phyloP scores from a whole-genome alignment of 2,888 invertebrate species.

The Papilio protenor region DNA sequence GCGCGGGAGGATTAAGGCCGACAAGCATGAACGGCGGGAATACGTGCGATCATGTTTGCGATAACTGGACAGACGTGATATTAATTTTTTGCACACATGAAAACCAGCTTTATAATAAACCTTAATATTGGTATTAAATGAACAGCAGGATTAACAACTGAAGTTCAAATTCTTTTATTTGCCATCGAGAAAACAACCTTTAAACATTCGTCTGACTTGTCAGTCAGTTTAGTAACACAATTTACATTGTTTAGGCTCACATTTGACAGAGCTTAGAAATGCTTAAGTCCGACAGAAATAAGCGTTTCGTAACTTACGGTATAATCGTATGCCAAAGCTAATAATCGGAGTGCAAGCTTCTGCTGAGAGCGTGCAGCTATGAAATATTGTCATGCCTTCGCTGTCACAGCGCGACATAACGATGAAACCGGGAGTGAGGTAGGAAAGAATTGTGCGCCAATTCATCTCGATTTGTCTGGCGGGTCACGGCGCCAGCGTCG shows the following conservation, averaged over 20 bases:
- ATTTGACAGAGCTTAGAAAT: neutral
- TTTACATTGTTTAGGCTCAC: neutral
- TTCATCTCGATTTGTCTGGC: constrained; percentile 81
- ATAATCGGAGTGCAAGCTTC: constrained; percentile 8
- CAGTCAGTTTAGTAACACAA: neutral
- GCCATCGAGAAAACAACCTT: neutral
- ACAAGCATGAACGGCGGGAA: constrained; percentile 60
- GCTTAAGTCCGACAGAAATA: neutral
- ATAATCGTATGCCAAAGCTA: constrained; percentile 7
- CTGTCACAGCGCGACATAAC: constrained; percentile 60
- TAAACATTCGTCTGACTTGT: neutral
- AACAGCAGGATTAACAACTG: constrained; percentile 22
- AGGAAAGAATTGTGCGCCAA: constrained; percentile 70
- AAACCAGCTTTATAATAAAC: constrained; percentile 42
- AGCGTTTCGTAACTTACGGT: neutral
- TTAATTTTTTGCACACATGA: constrained; percentile 39
- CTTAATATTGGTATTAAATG: constrained; percentile 43
- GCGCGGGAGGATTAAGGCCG: constrained; percentile 63
- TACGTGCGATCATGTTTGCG: constrained; percentile 42
- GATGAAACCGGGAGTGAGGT: constrained; percentile 48
- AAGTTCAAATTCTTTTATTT: constrained; percentile 2
- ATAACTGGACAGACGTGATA: constrained; percentile 41
- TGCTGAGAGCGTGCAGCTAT: constrained; percentile 48
- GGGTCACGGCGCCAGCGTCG: constrained; percentile 66
- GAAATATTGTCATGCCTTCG: constrained; percentile 59